These are phyloP conservation scores for Eubucco bourcierii DNA, from an alignment of 2,113 vertebrate species.

Conservation along the genomic window DNA sequence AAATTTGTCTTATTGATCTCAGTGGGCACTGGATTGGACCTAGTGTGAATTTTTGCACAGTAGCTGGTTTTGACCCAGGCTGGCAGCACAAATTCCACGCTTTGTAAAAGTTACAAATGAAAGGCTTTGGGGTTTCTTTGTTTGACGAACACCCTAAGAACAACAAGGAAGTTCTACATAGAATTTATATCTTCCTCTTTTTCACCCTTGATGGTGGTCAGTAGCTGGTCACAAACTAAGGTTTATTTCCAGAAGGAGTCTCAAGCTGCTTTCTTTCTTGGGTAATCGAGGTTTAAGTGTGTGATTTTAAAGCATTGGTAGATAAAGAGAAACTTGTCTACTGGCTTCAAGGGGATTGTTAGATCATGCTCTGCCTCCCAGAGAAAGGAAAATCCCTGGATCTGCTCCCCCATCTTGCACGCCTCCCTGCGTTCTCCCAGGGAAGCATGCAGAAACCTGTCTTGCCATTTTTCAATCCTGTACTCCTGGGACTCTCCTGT, in stretches of 20 bases:
- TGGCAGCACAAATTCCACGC: background rate
- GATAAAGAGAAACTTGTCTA: background rate
- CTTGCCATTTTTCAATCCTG: accelerated
- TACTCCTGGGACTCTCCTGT: background rate
- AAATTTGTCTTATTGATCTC: background rate
- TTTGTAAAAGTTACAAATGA: background rate
- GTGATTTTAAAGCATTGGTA: background rate
- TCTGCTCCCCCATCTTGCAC: background rate
- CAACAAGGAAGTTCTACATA: accelerated
- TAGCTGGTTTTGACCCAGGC: background rate
- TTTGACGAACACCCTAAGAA: background rate
- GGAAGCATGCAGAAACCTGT: background rate
- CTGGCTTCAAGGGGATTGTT: background rate
- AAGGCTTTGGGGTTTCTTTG: background rate
- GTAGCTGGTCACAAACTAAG: background rate
- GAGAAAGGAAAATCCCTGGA: background rate
- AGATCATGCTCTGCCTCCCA: background rate
- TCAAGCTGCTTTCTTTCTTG: background rate
- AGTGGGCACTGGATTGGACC: background rate
- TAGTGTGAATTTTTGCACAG: background rate
- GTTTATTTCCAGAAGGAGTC: background rate
- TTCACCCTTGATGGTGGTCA: background rate
- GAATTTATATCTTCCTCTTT: background rate
- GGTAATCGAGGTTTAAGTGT: background rate
- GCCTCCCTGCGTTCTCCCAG: background rate